Conservation (phyloP, 2,797 vertebrate species). For the Staurois parvus region DNA sequence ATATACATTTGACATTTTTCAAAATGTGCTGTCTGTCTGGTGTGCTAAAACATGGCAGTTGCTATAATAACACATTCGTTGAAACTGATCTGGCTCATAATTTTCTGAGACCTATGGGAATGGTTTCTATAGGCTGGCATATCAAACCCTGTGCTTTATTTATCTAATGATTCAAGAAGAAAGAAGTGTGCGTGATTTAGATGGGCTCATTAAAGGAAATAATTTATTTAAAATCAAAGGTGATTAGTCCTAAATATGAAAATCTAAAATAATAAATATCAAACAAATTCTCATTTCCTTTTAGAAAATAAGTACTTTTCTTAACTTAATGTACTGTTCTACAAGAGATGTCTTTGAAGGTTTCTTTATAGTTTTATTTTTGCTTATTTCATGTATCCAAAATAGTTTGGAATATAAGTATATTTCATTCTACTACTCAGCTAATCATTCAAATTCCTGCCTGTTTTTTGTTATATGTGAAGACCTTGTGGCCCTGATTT, state of each 20-base stretch:
- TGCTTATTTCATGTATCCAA: neutral
- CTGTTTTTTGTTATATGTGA: neutral
- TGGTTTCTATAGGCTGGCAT: conserved; percentile 24
- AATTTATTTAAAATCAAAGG: conserved; percentile 47
- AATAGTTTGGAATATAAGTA: neutral
- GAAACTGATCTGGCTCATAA: conserved; percentile 45
- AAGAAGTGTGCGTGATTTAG: conserved; percentile 39
- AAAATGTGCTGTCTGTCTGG: conserved; percentile 48
- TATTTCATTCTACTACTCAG: neutral
- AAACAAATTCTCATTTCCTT: conserved; percentile 36
- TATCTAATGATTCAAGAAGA: conserved; percentile 24
- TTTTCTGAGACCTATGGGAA: conserved; percentile 48
- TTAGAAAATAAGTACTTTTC: neutral
- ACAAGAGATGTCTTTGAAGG: too few relatives aligned
- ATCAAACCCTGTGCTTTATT: conserved; percentile 26
- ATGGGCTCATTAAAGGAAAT: neutral
- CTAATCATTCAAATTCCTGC: neutral
- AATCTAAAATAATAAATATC: conserved; percentile 19
- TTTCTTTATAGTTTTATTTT: conserved; percentile 18
- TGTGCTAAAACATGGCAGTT: conserved; percentile 49
- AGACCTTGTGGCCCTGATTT: too few relatives aligned
- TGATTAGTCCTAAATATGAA: conserved; percentile 28
- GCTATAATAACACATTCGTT: conserved; percentile 50
- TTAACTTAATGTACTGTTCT: too few relatives aligned
- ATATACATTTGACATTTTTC: conserved; percentile 59